Conservation (phyloP, 2,888 invertebrate genomes). For the Drosophila putrida region DNA sequence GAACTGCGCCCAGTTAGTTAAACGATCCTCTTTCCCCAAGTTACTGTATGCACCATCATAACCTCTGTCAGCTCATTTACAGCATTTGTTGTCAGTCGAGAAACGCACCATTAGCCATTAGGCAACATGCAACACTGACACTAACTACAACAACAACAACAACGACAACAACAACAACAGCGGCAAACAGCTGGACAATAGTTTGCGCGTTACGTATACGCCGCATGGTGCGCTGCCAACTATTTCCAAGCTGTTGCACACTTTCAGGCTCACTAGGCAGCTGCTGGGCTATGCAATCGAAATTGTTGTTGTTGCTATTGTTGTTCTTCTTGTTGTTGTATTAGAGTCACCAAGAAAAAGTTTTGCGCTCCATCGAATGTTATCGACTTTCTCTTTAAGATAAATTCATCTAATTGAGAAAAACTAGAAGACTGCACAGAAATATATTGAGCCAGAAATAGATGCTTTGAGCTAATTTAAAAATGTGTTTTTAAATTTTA, state of each 20-base stretch:
- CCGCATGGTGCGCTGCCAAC: conserved; percentile 54
- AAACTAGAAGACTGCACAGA: too few relatives aligned
- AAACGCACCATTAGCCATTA: conserved; percentile 63
- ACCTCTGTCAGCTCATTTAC: conserved; percentile 76
- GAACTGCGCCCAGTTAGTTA: conserved; percentile 58
- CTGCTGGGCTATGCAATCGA: conserved; percentile 40
- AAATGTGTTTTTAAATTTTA: too few relatives aligned
- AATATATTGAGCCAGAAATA: too few relatives aligned
- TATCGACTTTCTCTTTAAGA: conserved; percentile 6
- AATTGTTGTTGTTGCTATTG: conserved; percentile 1
- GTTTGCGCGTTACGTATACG: conserved; percentile 66
- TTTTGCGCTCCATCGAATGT: conserved; percentile 19
- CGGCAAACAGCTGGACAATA: conserved; percentile 32
- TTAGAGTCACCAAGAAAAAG: conserved; percentile 12
- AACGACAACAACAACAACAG: conserved; percentile 16
- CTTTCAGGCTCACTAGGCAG: conserved; percentile 74
- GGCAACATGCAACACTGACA: conserved; percentile 33
- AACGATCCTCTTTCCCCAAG: conserved; percentile 10
- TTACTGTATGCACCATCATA: conserved; percentile 66
- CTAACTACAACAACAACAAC: conserved; percentile 19
- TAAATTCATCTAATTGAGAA: background rate
- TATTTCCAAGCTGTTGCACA: conserved; percentile 78
- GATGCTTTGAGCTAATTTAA: too few relatives aligned
- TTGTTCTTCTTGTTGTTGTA: background rate
- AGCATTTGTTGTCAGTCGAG: conserved; percentile 67